Base-by-base conservation (phyloP, 2,797 vertebrate species). In the Danio aesculapii region DNA sequence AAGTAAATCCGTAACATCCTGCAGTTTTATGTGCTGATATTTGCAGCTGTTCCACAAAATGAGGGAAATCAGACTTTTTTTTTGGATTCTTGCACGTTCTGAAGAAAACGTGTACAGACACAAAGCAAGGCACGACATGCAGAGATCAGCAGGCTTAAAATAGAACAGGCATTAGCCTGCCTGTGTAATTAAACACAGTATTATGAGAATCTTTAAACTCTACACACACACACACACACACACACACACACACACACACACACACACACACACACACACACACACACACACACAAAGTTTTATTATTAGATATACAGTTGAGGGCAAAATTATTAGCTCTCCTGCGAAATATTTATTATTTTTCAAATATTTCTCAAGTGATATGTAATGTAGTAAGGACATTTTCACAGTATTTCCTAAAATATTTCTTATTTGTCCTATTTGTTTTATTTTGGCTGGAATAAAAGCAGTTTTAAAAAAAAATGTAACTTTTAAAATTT, bases 101-200 rank as follows among this genome's bases (percentile, higher is more conserved):
- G 43, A 73, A 47, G 12, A 30, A 59, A 58, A 47, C 7, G 0
- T 58, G 41, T 73, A 11, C 17, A 57, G 53, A 44, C 53, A 46
- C 39, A 73, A 59, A 47, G 53, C 70, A 73, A 73, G 70, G 70
- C 70, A 73, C 7, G 55, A 30, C 70, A 59, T 59, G 50, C 43
- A 30, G 52, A 57, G 52, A 67, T 30, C 17, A 66, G 19, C 62
- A 67, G 50, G 16, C 74, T 9, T 39, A 77, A 55, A 67, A 57
- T 39, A 58, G 52, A 68, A 57, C 50, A 47, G 30, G 41, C 41
- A 58, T 72, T 17, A 19, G n/a, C 52, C 19, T 46, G 75, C 9
- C 43, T 77, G 43, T 46, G 47, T 53, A 43, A 50, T 63, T 50
- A 62, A 75, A 62, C 52, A 2, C 52, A 2, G 69, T 72, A 6